A percentile compares a stretch with the other conserved stretches of the same genome.
phyloP scores from a whole-genome alignment of 2,797 vertebrate genomes.

The Ptychadena robeensis region DNA sequence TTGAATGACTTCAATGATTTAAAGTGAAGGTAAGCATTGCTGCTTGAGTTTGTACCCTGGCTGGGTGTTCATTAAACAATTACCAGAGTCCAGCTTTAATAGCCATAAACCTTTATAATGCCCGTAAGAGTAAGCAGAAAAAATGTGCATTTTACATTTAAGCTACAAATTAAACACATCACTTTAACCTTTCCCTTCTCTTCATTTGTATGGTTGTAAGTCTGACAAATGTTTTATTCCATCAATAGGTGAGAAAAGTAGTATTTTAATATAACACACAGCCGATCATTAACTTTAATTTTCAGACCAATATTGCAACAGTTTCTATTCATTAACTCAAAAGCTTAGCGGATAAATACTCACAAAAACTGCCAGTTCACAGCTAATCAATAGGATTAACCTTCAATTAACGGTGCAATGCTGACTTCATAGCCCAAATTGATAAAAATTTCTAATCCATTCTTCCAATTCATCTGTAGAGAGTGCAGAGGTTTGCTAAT shows the following conservation, averaged over 20 bases:
- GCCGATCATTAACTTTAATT: too few relatives aligned
- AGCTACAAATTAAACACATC: too few relatives aligned
- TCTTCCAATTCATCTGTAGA: not conserved
- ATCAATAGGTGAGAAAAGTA: not conserved
- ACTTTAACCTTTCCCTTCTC: not conserved
- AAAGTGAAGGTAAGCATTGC: too few relatives aligned
- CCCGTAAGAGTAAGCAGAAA: too few relatives aligned
- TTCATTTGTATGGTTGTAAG: not conserved
- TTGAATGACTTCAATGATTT: too few relatives aligned
- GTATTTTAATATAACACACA: not conserved
- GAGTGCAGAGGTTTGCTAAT: not conserved
- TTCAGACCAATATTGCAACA: not conserved
- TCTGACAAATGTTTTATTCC: not conserved
- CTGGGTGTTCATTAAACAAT: not conserved
- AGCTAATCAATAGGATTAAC: not conserved
- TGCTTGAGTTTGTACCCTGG: too few relatives aligned
- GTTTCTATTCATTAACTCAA: not conserved
- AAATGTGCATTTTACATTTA: too few relatives aligned
- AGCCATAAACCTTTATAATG: not conserved
- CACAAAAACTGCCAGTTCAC: not conserved
- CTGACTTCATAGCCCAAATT: not conserved
- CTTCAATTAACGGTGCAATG: not conserved
- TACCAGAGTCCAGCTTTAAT: not conserved
- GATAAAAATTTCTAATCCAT: conserved; percentile 1
- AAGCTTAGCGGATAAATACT: not conserved